These are phyloP conservation scores for Lordiphosa mommai DNA, from an alignment of 1,140 invertebrate species.

Conservation along the genomic window DNA sequence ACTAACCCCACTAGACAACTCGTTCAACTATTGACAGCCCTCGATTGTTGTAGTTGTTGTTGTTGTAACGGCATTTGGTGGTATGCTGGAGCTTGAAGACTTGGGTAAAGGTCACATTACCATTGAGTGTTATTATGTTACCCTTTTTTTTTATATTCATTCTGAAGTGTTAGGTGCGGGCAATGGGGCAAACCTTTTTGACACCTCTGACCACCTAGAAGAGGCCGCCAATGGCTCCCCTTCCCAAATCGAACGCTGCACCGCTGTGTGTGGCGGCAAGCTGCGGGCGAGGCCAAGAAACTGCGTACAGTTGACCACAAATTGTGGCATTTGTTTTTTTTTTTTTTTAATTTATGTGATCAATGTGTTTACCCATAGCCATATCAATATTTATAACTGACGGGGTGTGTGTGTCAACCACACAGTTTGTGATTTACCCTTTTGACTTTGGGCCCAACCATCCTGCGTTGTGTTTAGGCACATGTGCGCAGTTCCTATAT, in stretches of 20 bases:
- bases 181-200: slow-evolving; percentile 25
- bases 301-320: no score
- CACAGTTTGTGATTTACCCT: slow-evolving; percentile 15
- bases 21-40: no score
- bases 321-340: no score
- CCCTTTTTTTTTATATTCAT: slow-evolving; percentile 1
- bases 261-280: slow-evolving; percentile 7
- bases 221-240: neutral
- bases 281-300: neutral
- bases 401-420: slow-evolving; percentile 18
- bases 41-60: slow-evolving; percentile 8
- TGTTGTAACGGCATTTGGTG: slow-evolving; percentile 27
- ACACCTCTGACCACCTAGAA: slow-evolving; percentile 35
- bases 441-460: slow-evolving; percentile 45
- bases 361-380: slow-evolving; percentile 16
- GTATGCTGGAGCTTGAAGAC: neutral
- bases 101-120: slow-evolving; percentile 1
- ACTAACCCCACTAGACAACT: no score
- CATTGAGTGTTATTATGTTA: neutral
- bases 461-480: neutral
- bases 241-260: no score
- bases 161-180: slow-evolving; percentile 27
- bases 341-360: slow-evolving; percentile 59
- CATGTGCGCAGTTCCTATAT: slow-evolving; percentile 6
- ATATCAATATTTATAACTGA: slow-evolving; percentile 56